phyloP scores from a whole-genome alignment of 2,888 invertebrate species.

The Seira sanloemensis region DNA sequence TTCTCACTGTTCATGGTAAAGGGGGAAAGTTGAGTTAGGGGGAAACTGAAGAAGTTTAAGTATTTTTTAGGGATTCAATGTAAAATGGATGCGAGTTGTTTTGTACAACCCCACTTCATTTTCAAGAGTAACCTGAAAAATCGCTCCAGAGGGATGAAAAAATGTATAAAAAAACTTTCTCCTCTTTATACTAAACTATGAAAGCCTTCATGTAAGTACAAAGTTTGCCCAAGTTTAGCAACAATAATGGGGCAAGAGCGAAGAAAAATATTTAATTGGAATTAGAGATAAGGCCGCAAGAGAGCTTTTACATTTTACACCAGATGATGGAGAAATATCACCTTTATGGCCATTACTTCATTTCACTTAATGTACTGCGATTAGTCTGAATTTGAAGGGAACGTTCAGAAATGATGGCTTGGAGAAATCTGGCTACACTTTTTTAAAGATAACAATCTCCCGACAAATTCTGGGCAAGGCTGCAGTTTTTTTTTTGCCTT shows the following conservation, averaged over 20 bases:
- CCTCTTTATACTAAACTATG: slow-evolving; percentile 38
- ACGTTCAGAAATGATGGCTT: no score
- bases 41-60: no score
- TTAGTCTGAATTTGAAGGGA: no score
- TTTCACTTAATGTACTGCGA: no score
- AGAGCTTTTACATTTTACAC: slow-evolving; percentile 46
- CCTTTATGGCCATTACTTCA: no score
- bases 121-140: slow-evolving; percentile 67
- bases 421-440: no score
- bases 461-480: no score
- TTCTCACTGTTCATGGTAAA: slow-evolving; percentile 27
- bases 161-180: slow-evolving; percentile 59
- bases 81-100: no score
- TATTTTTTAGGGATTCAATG: no score
- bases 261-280: slow-evolving; percentile 58
- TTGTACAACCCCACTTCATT: slow-evolving; percentile 64
- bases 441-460: no score
- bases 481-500: no score
- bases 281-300: slow-evolving; percentile 61
- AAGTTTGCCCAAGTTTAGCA: slow-evolving; percentile 18
- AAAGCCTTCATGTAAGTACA: slow-evolving; percentile 5
- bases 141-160: slow-evolving; percentile 64
- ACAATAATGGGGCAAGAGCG: slow-evolving; percentile 48
- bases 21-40: slow-evolving; percentile 56
- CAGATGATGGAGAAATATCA: slow-evolving; percentile 45